Percentiles rank a stretch among this genome's conserved stretches.
phyloP scores from a whole-genome alignment of 2,113 vertebrate species.

The Melanotaenia duboulayi region DNA sequence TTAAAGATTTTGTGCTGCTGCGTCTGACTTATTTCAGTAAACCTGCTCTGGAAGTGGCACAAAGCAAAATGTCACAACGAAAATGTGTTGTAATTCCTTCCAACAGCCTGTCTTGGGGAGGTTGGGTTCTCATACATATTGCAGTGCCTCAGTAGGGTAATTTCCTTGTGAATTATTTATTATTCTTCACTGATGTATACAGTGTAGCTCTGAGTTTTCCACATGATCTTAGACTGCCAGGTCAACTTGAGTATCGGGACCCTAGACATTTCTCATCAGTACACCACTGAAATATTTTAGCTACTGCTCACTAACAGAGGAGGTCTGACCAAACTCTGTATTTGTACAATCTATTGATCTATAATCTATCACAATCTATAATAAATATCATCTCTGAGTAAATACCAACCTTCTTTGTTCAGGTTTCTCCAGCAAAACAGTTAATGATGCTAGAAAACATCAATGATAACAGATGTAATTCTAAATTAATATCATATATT shows the following conservation, averaged over 20 bases:
- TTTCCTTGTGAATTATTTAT: slow-evolving; percentile 54
- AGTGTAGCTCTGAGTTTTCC: slow-evolving; percentile 5
- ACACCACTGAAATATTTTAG: neutral
- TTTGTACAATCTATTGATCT: neutral
- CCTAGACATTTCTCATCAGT: slow-evolving; percentile 5
- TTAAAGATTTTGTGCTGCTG: neutral
- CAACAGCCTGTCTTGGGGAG: slow-evolving; percentile 1
- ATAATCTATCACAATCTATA: no score
- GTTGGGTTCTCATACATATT: slow-evolving; percentile 24
- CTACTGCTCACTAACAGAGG: neutral
- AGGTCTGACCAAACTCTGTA: neutral
- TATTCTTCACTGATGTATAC: slow-evolving; percentile 9
- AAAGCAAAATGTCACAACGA: neutral
- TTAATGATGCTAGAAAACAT: slow-evolving; percentile 9
- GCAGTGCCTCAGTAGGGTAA: slow-evolving; percentile 19
- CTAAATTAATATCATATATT: slow-evolving; percentile 24
- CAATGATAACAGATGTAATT: slow-evolving; percentile 21
- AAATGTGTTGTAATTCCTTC: slow-evolving; percentile 32
- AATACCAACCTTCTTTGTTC: neutral
- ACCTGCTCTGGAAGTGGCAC: slow-evolving; percentile 23
- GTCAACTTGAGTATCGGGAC: slow-evolving; percentile 21
- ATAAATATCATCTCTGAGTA: neutral
- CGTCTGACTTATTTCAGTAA: neutral
- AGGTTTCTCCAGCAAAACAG: neutral
- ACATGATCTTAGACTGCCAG: slow-evolving; percentile 4